Base-by-base conservation (phyloP, 2,113 vertebrate genomes). In the Lampris incognitus region DNA sequence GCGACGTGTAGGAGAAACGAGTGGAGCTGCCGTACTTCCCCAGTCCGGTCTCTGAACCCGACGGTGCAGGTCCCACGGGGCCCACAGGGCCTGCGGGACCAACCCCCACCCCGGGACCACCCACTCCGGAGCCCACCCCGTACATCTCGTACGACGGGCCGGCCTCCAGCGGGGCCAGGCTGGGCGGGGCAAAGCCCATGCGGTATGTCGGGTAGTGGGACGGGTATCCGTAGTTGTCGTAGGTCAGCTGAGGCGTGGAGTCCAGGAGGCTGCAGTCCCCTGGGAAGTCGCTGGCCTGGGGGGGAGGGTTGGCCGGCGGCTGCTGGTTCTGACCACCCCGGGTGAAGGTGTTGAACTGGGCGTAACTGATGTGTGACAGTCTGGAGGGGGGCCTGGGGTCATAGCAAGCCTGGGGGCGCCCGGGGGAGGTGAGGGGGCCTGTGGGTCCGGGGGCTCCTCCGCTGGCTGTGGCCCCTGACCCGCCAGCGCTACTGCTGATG, bases 1-100 rank as follows among this genome's bases (percentile, higher is more conserved):
- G 97, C 4, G 97, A 98, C 63, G 96, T 96, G 93, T 98, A 98
- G 51, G 97, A 98, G 91, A 97, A 99, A 2, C 97, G 94, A 0
- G 96, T 95, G 3, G 96, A 95, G 88, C 95, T 94, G 87, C 94
- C 92, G 44, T 96, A 98, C 81, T 98, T 99, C 60, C 96, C 96
- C 3, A 97, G 93, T 85, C 92, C 92, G 66, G 90, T 87, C 69
- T 95, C 94, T 46, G 94, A 85, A 56, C 91, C 91, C 0, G 92
- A 72, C 0, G 90, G 87, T 39, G 89, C 74, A 0, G 90, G 84
- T 6, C 86, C 91, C 24, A 80, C 92, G 5, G 2, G 95, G 89
- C 86, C 52, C 13, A 88, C 13, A 73, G 79, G 0, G 79, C 89
- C 41, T 57, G 85, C 1, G 73, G 83, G 42, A 10, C 56, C 70